Conservation (phyloP, 1,140 invertebrate species). For the Eupristina koningsbergeri region DNA sequence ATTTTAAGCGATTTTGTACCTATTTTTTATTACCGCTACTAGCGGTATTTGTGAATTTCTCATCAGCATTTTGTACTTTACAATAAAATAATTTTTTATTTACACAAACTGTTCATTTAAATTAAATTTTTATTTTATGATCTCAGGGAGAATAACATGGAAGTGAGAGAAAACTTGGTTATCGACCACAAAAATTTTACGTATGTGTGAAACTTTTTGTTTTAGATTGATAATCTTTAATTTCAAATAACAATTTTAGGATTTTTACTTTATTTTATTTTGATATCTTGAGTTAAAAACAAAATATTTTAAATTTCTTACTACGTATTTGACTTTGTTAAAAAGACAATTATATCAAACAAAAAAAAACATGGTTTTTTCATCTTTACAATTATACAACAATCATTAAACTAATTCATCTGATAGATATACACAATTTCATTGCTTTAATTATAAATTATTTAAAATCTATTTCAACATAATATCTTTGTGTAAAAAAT, state of each 20-base stretch:
- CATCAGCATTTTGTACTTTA: slow-evolving; percentile 54
- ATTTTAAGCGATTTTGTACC: slow-evolving; percentile 51
- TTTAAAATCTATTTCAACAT: no score
- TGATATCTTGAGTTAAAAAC: not conserved
- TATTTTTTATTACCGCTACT: slow-evolving; percentile 56
- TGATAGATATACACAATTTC: not conserved
- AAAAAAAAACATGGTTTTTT: not conserved
- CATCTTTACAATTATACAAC: not conserved
- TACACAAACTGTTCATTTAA: slow-evolving; percentile 43
- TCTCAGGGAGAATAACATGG: not conserved
- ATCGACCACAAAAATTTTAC: not conserved
- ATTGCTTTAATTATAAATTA: no score
- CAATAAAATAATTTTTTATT: slow-evolving; percentile 6
- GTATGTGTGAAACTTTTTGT: not conserved
- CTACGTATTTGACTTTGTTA: not conserved
- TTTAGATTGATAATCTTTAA: no score
- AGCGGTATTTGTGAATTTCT: slow-evolving; percentile 53
- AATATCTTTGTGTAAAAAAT: no score
- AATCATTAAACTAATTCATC: not conserved
- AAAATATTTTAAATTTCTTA: not conserved
- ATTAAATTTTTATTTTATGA: slow-evolving; percentile 25
- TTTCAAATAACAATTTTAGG: not conserved
- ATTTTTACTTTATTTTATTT: not conserved
- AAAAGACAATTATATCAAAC: not conserved
- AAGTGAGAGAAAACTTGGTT: slow-evolving; percentile 35